A percentile compares a stretch with the other conserved stretches of the same genome.
phyloP scores from a whole-genome alignment of 2,797 vertebrate species.

The Tamandua tetradactyla region DNA sequence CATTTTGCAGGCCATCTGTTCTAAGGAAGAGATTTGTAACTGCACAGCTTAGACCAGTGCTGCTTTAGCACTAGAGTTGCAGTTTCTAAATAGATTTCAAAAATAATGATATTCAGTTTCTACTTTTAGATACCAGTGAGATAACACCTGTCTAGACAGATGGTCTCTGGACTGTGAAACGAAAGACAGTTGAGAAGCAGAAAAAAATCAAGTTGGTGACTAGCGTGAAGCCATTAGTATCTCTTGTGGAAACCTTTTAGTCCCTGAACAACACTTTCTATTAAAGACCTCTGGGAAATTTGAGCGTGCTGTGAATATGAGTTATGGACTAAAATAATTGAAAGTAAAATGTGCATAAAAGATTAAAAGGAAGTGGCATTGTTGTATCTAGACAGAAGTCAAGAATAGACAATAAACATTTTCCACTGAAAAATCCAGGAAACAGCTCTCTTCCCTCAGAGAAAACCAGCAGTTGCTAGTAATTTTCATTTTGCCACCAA shows the following conservation, averaged over 20 bases:
- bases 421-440: not conserved
- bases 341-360: conserved; percentile 4
- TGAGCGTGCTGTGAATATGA: conserved; percentile 49
- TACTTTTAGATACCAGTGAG: conserved; percentile 82
- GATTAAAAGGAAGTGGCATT: not conserved
- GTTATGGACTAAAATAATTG: not conserved
- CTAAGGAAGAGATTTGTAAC: conserved; percentile 79
- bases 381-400: not conserved
- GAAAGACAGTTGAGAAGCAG: conserved; percentile 79
- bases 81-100: conserved; percentile 83
- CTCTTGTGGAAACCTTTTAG: conserved; percentile 66
- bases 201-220: conserved; percentile 62
- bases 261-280: conserved; percentile 66
- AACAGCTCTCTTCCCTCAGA: not conserved
- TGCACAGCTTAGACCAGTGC: conserved; percentile 78
- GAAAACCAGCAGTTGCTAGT: not conserved
- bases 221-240: conserved; percentile 75
- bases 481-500: conserved; percentile 1
- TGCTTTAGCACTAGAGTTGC: conserved; percentile 77
- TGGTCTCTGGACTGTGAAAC: conserved; percentile 79
- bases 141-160: conserved; percentile 83
- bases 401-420: not conserved
- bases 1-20: conserved; percentile 86
- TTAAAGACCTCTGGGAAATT: conserved; percentile 56
- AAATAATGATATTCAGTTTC: conserved; percentile 84